These are phyloP conservation scores for Uloborus plumipes DNA, from an alignment of 2,888 invertebrate genomes.

Conservation along the genomic window DNA sequence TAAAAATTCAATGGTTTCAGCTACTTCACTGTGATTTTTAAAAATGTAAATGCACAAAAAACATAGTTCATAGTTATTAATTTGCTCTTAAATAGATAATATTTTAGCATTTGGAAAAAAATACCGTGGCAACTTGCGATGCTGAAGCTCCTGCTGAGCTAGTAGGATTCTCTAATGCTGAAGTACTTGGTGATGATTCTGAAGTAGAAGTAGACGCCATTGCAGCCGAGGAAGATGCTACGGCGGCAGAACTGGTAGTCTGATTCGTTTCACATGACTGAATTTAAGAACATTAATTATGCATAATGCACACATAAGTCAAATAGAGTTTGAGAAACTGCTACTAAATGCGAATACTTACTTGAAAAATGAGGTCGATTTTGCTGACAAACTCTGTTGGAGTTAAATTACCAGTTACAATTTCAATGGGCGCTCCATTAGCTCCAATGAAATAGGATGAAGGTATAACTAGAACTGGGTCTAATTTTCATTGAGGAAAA, in stretches of 20 bases:
- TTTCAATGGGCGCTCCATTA: constrained; percentile 84
- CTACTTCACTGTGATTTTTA: no score
- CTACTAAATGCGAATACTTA: constrained; percentile 66
- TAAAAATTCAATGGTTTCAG: no score
- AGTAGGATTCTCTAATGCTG: constrained; percentile 16
- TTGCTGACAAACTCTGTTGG: constrained; percentile 77
- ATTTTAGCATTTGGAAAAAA: neutral
- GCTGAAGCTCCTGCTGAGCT: neutral
- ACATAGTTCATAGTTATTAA: neutral
- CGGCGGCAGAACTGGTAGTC: constrained; percentile 6
- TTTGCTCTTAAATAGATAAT: neutral
- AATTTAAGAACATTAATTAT: neutral
- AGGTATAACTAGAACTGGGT: constrained; percentile 75
- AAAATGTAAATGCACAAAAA: no score
- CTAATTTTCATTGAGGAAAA: constrained; percentile 30
- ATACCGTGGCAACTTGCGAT: constrained; percentile 1
- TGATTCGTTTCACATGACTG: constrained; percentile 20
- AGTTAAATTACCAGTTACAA: constrained; percentile 78
- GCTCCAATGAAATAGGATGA: constrained; percentile 87
- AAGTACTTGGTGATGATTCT: constrained; percentile 4
- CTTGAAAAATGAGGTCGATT: constrained; percentile 77
- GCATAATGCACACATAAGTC: no score
- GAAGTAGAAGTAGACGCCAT: neutral
- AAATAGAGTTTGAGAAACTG: no score
- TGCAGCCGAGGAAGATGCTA: constrained; percentile 15